phyloP scores from a whole-genome alignment of 2,797 vertebrate species.

The Labeo calbasu region DNA sequence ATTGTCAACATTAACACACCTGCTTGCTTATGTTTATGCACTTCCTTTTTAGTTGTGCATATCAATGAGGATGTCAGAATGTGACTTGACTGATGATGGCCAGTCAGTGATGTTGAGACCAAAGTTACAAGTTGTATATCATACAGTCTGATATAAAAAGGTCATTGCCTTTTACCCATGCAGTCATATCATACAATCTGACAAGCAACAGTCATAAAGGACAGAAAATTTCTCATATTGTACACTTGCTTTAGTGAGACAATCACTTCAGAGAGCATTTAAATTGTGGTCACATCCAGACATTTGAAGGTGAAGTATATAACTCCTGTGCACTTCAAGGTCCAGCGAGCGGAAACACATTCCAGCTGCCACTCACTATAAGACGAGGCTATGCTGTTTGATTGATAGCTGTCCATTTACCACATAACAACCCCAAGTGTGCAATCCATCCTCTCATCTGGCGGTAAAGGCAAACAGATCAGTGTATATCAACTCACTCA shows the following conservation, averaged over 20 bases:
- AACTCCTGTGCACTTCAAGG: slow-evolving; percentile 45
- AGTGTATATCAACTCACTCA: slow-evolving; percentile 2
- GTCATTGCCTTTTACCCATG: neutral
- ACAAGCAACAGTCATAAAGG: slow-evolving; percentile 23
- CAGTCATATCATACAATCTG: neutral
- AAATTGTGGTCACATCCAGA: slow-evolving; percentile 30
- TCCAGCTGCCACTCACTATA: slow-evolving; percentile 42
- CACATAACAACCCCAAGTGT: slow-evolving; percentile 21
- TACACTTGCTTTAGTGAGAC: slow-evolving; percentile 10
- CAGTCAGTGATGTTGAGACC: neutral
- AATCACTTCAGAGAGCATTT: slow-evolving; percentile 10
- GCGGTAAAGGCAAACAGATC: slow-evolving; percentile 44
- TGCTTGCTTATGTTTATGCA: neutral
- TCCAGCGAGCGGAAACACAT: slow-evolving; percentile 40
- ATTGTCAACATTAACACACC: neutral
- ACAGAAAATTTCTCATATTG: neutral
- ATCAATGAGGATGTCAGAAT: neutral
- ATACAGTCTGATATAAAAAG: neutral
- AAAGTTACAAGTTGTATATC: neutral
- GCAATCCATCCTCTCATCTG: slow-evolving; percentile 45
- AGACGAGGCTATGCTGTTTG: slow-evolving; percentile 34
- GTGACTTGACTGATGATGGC: neutral
- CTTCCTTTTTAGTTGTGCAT: neutral
- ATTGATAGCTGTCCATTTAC: slow-evolving; percentile 53
- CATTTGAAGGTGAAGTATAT: slow-evolving; percentile 35